Percentiles rank a stretch among this genome's conserved stretches.
Conservation (phyloP, 2,113 vertebrate species). For the Theristicus caerulescens region DNA sequence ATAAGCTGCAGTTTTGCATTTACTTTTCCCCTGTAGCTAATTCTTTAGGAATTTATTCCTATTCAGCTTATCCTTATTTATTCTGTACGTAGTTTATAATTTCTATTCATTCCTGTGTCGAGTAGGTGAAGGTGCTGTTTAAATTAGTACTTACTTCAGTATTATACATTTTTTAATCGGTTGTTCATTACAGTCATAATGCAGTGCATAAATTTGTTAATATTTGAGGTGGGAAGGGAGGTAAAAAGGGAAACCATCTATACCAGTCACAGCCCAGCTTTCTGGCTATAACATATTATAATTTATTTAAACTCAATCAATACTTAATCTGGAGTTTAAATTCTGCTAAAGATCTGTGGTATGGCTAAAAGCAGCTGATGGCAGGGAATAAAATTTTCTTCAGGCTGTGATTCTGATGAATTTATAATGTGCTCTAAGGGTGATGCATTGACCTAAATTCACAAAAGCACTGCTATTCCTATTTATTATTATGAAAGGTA, state of each 20-base stretch:
- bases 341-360: constrained; percentile 65
- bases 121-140: background rate
- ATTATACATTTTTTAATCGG: background rate
- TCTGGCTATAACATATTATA: constrained; percentile 40
- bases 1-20: background rate
- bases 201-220: background rate
- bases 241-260: constrained; percentile 4
- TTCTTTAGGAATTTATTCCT: background rate
- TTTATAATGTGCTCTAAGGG: constrained; percentile 68
- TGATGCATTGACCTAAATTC: constrained; percentile 74
- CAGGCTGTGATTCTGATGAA: constrained; percentile 72
- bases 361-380: constrained; percentile 51
- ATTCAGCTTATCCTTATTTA: constrained; percentile 12
- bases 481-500: constrained; percentile 65
- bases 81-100: background rate
- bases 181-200: background rate
- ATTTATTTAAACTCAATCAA: constrained; percentile 69
- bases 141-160: background rate
- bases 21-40: background rate
- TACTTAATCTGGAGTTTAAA: constrained; percentile 69
- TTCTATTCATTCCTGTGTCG: background rate
- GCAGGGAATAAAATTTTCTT: constrained; percentile 68
- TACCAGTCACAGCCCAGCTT: constrained; percentile 13
- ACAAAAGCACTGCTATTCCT: constrained; percentile 52
- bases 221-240: background rate